Evolutionary conservation across 2,797 vertebrate species (phyloP), one percentile per base, ranked within the genome.

Genomic region (Odontamblyopus rebecca): DNA sequence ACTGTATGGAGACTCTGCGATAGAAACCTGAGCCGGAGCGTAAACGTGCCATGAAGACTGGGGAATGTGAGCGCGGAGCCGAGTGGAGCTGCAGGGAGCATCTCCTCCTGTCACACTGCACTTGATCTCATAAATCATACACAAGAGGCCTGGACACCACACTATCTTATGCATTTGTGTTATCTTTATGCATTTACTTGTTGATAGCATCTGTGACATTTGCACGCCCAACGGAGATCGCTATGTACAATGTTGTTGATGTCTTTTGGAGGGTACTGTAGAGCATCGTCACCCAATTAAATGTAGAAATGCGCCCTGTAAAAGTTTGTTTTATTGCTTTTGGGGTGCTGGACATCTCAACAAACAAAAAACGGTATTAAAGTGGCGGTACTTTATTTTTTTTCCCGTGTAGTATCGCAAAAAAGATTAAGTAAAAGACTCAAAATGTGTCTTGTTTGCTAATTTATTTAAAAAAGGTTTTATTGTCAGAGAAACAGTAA

Each of bases 21-120:
- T 81, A 69, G 88, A 86, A 91, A 92, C 86, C 82, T 61, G 88
- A 92, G 78, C 77, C 76, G 71, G 61, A 81, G 78, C 75, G 67
- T 87, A 87, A 92, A 93, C 77, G 77, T 82, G 86, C 79, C 85
- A 84, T 82, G 75, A 85, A 86, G 81, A 63, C 77, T 64, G 61
- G 70, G 79, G 87, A 89, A 91, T 91, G 83, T 74, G 72, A 78
- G 72, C 66, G 51, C 0, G 78, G 75, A 57, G 71, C 81, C 66
- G 71, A 56, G 57, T 77, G 50, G 79, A 78, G 84, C 71, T 75
- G 76, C 65, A 76, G 61, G 68, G 61, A 63, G 70, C 74, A 75
- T 82, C 85, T 73, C 72, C 63, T 51, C 75, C 75, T 72, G 76
- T 80, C 78, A 64, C 77, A 70, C 59, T 78, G 66, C 68, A 70